phyloP scores from a whole-genome alignment of 2,888 invertebrate species.

The Lycophotia porphyrea region DNA sequence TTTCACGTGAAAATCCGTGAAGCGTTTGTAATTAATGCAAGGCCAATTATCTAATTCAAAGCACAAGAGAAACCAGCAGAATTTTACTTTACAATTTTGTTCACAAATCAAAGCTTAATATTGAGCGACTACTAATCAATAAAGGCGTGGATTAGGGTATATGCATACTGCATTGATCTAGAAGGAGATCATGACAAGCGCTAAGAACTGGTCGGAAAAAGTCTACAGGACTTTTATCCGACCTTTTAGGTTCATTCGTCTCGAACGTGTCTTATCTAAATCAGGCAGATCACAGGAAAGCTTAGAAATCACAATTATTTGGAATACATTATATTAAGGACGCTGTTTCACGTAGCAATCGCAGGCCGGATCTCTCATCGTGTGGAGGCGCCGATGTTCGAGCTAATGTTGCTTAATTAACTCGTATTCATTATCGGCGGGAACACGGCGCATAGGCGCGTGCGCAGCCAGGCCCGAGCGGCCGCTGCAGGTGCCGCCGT shows the following conservation, averaged over 20 bases:
- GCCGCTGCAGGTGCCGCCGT: slow-evolving; percentile 75
- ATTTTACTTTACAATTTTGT: background rate
- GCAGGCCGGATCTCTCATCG: slow-evolving; percentile 81
- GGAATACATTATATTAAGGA: slow-evolving; percentile 75
- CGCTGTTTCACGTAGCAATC: slow-evolving; percentile 79
- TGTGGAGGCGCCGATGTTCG: slow-evolving; percentile 87
- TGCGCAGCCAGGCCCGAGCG: slow-evolving; percentile 70
- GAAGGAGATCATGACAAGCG: background rate
- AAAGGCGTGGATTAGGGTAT: background rate
- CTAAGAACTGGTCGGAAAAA: background rate
- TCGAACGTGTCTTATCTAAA: background rate
- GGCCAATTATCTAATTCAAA: background rate
- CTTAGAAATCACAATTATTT: slow-evolving; percentile 61
- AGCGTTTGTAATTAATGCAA: background rate
- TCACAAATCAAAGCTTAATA: background rate
- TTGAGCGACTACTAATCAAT: background rate
- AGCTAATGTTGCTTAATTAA: slow-evolving; percentile 89
- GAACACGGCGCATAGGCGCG: slow-evolving; percentile 77
- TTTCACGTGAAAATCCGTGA: background rate
- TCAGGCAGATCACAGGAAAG: background rate
- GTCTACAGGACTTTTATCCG: background rate
- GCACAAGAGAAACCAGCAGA: background rate
- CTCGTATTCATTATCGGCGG: slow-evolving; percentile 88
- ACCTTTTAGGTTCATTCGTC: background rate
- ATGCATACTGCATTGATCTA: background rate